Evolutionary conservation across 1,140 invertebrate genomes (phyloP).

Genomic region (Drosophila sulfurigaster): DNA sequence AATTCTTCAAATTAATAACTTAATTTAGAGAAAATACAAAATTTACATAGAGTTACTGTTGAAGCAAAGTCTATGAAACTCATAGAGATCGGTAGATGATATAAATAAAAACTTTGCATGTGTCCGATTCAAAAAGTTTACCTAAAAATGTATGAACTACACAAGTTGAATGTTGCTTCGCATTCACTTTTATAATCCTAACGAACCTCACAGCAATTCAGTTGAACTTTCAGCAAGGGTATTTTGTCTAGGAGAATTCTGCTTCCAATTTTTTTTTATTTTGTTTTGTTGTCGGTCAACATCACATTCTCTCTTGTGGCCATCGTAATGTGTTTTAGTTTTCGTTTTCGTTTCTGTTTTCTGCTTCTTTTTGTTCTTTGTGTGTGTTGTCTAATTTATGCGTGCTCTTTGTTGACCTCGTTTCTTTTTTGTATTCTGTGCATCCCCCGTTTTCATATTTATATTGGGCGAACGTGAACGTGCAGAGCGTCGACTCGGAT

Average conservation of each 20-base stretch:
- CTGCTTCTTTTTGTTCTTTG: neutral
- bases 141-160: no score
- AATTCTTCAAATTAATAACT: no score
- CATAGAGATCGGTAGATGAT: no score
- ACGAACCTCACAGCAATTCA: no score
- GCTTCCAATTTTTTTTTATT: neutral
- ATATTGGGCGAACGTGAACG: neutral
- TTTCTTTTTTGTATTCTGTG: neutral
- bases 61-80: no score
- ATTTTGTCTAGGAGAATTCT: neutral
- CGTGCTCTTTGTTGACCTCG: slow-evolving; percentile 1
- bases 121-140: no score
- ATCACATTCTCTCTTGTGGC: slow-evolving; percentile 1
- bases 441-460: neutral
- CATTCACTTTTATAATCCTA: no score
- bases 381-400: slow-evolving; percentile 2
- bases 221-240: neutral
- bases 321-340: neutral
- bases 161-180: no score
- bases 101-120: no score
- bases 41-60: no score
- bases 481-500: slow-evolving; percentile 92
- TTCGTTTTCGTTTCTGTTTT: neutral
- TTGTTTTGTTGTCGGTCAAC: neutral
- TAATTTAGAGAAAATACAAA: no score